Conservation (phyloP, 2,797 vertebrate species). For the Syngnathus rostellatus region DNA sequence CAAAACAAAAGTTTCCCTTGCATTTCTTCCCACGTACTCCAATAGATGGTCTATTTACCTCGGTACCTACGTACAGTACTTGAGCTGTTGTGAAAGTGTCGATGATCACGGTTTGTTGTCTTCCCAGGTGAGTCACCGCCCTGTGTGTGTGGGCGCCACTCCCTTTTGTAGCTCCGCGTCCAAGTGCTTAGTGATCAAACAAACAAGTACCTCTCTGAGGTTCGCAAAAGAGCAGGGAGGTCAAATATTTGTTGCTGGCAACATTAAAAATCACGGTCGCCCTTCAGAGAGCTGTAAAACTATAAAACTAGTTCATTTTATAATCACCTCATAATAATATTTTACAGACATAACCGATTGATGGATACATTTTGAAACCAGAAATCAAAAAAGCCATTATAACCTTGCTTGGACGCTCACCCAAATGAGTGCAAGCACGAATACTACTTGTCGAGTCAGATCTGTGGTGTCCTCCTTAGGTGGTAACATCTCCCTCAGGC, state of each 20-base stretch:
- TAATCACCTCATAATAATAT: not conserved
- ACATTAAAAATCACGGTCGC: not conserved
- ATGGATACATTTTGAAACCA: too few relatives aligned
- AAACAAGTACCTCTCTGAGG: not conserved
- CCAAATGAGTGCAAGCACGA: not conserved
- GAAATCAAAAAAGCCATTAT: too few relatives aligned
- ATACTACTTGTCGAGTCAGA: not conserved
- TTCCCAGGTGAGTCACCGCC: slow-evolving; percentile 14
- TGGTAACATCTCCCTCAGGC: accelerated
- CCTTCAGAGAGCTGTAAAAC: too few relatives aligned
- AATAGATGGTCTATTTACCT: too few relatives aligned
- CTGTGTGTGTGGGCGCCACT: not conserved
- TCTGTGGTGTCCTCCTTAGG: slow-evolving; percentile 21
- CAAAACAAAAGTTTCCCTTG: too few relatives aligned
- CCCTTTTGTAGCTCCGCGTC: slow-evolving; percentile 21
- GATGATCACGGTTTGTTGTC: slow-evolving; percentile 4
- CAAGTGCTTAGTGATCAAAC: slow-evolving; percentile 6
- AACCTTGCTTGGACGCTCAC: too few relatives aligned
- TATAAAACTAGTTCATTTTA: not conserved
- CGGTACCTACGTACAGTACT: not conserved
- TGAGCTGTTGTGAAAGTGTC: not conserved
- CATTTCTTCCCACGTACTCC: not conserved
- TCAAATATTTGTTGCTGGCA: not conserved
- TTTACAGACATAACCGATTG: too few relatives aligned
- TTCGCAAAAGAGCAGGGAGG: not conserved